Base-by-base conservation (phyloP, 2,888 invertebrate species). In the Phengaris arion region DNA sequence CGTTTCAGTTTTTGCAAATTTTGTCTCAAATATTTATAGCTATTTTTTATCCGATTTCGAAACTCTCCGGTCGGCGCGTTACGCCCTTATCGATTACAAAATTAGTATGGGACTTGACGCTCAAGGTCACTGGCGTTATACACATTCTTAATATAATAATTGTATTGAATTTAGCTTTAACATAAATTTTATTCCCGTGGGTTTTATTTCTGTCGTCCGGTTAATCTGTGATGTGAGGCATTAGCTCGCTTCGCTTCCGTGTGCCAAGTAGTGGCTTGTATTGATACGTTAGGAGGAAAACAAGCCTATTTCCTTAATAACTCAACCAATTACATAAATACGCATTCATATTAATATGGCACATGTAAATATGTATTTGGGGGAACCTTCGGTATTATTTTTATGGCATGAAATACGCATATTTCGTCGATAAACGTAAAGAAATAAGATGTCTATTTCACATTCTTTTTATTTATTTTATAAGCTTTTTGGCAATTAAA, bases 311-410 rank as follows among this genome's bases (percentile, higher is more conserved):
- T 64, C 35, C 35, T 45, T 64, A 64, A 64, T 64, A 64, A 64
- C 64, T 64, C 35, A 64, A 64, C 64, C 64, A 64, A 45, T 64
- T 35, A 64, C 35, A 64, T 64, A 64, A 64, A 64, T 45, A 45
- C 22, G 22, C 52, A 52, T 52, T 59, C 22, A 59, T 59, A 64
- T 64, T 64, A 64, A 64, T 64, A 45, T 64, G 64, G 52, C 52
- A 64, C 64, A 64, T 64, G 64, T 45, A 64, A 64, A 64, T 64
- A 64, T 64, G 64, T 64, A 64, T 64, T 64, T 12, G 22, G 64
- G 64, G 35, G 13, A 45, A 45, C 35, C 35, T 64, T 64, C 59
- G 13, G 12, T 64, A 64, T 35, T 45, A 64, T 45, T 12, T 64
- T 64, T 59, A 59, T 59, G 22, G 59, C 22, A 22, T 59, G 59